Evolutionary conservation across 37 sponge, comb jelly and placozoan genomes (phyloP).

Genomic region (Chondrosia reniformis): DNA sequence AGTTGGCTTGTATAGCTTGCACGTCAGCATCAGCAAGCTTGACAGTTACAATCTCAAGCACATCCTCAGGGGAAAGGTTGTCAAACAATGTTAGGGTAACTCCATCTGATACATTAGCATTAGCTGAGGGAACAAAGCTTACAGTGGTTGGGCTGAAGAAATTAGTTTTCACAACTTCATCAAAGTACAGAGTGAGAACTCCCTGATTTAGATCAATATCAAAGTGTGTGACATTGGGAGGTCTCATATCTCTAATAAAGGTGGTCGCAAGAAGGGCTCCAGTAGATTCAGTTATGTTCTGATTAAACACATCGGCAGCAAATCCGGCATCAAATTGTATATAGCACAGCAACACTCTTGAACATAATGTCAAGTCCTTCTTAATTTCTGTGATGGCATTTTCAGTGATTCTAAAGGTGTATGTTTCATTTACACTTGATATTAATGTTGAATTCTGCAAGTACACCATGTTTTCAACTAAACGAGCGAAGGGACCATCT

Average conservation of each 20-base stretch:
- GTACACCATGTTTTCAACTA: background rate
- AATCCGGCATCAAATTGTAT: conserved; percentile 49
- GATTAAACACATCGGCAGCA: conserved; percentile 55
- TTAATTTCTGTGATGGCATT: conserved; percentile 62
- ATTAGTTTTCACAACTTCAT: conserved; percentile 64
- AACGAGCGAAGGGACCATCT: conserved; percentile 2
- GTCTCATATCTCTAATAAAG: conserved; percentile 47
- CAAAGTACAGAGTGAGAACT: conserved; percentile 53
- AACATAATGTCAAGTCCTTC: conserved; percentile 45
- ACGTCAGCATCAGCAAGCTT: conserved; percentile 43
- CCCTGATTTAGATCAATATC: conserved; percentile 70
- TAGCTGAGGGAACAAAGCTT: conserved; percentile 48
- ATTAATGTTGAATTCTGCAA: conserved; percentile 48
- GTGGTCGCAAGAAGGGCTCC: background rate
- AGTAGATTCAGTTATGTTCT: background rate
- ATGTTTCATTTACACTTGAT: conserved; percentile 23
- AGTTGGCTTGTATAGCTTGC: conserved; percentile 44
- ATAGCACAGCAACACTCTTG: conserved; percentile 35
- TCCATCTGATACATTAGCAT: background rate
- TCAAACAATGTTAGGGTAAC: conserved; percentile 46
- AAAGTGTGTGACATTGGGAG: conserved; percentile 64
- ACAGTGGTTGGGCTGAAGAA: conserved; percentile 33
- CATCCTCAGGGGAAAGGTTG: background rate
- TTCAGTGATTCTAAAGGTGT: conserved; percentile 42
- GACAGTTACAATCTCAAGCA: conserved; percentile 33